Evolutionary conservation across 2,113 vertebrate species (phyloP).

Genomic region (Bungarus multicinctus): DNA sequence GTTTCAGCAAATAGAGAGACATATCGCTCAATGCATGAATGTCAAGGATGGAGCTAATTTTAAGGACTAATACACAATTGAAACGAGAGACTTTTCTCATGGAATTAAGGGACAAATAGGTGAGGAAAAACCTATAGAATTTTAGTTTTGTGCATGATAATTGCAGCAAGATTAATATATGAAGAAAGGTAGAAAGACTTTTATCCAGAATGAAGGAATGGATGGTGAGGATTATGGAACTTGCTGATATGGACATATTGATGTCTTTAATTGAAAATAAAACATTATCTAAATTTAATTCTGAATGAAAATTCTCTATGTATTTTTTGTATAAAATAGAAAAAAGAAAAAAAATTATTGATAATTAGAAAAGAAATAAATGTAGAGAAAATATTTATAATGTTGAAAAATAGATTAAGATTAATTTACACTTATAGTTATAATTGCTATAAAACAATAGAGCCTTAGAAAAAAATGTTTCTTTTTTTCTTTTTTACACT

Average conservation of each 20-base stretch:
- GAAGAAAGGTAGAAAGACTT: too few relatives aligned
- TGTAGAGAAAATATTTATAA: background rate
- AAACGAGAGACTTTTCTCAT: background rate
- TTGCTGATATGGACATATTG: background rate
- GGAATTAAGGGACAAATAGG: background rate
- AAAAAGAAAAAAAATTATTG: background rate
- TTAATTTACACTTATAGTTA: background rate
- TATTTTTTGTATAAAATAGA: background rate
- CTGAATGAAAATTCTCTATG: background rate
- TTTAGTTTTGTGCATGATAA: background rate
- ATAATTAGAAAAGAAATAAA: background rate
- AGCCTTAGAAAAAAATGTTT: background rate
- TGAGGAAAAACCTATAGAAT: background rate
- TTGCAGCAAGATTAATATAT: background rate
- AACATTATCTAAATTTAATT: background rate
- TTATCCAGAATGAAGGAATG: background rate
- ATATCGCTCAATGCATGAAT: background rate
- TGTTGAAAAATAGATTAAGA: background rate
- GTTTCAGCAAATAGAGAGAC: too few relatives aligned
- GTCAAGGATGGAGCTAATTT: background rate
- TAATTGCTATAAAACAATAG: background rate
- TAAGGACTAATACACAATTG: background rate
- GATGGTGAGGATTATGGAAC: background rate
- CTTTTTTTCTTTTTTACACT: background rate
- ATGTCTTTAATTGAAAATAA: background rate